These are phyloP conservation scores for Dipodomys merriami DNA, from an alignment of 2,113 vertebrate genomes.

Conservation along the genomic window DNA sequence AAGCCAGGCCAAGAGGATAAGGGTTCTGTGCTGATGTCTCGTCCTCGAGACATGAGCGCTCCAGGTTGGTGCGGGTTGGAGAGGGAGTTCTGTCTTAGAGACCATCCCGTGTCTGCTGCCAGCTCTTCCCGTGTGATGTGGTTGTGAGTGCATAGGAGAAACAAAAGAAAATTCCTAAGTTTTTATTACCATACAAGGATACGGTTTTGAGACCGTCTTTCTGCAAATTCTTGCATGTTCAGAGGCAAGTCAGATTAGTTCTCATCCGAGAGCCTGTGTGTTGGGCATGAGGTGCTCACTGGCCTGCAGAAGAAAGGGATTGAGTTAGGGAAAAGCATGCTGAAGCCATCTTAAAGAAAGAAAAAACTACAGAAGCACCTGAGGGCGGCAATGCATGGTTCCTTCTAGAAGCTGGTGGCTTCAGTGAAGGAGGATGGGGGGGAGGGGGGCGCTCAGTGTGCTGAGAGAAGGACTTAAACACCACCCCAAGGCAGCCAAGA, in stretches of 20 bases:
- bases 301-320: not conserved
- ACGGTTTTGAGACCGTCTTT: slow-evolving; percentile 38
- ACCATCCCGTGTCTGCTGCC: not conserved
- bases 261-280: not conserved
- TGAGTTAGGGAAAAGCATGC: not conserved
- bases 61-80: not conserved
- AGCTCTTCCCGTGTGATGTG: not conserved
- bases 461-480: too few species aligned
- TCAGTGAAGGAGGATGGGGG: not conserved
- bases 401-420: not conserved
- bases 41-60: not conserved
- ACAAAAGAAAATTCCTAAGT: slow-evolving; percentile 19
- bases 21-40: not conserved
- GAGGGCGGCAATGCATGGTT: not conserved
- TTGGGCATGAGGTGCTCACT: not conserved
- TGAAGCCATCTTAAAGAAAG: not conserved
- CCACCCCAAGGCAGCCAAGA: too few species aligned
- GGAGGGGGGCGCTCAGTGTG: too few species aligned
- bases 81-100: not conserved
- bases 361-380: not conserved
- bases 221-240: not conserved
- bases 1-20: not conserved
- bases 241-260: too few species aligned
- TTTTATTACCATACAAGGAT: slow-evolving; percentile 41
- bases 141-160: not conserved